phyloP scores from a whole-genome alignment of 2,888 invertebrate species.

The Agriopis aurantiaria region DNA sequence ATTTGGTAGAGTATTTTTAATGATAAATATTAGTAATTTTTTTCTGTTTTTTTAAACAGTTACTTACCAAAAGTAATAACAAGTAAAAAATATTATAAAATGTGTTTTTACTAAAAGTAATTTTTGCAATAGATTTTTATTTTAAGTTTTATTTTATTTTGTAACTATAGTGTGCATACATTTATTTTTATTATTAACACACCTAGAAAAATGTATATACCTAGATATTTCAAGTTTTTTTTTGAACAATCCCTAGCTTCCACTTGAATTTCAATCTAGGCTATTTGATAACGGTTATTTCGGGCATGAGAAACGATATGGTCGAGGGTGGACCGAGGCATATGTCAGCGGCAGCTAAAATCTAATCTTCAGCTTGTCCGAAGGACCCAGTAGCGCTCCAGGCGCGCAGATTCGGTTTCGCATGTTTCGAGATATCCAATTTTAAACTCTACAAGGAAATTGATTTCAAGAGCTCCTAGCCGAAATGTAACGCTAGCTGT shows the following conservation, averaged over 20 bases:
- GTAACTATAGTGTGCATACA: no score
- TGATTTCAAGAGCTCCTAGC: slow-evolving; percentile 72
- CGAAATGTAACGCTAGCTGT: slow-evolving; percentile 67
- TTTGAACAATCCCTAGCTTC: not conserved
- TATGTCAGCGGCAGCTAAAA: slow-evolving; percentile 72
- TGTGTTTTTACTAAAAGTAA: no score
- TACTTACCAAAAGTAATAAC: no score
- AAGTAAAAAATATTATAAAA: no score
- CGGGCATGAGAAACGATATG: slow-evolving; percentile 48
- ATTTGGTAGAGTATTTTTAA: no score
- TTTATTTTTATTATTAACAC: no score
- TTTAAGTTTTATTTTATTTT: no score
- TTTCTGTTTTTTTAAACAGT: no score
- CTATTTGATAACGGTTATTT: slow-evolving; percentile 47
- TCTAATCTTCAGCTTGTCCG: slow-evolving; percentile 78
- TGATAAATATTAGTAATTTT: no score
- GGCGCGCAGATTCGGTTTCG: slow-evolving; percentile 50
- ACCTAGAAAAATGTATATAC: no score
- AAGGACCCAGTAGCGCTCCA: slow-evolving; percentile 63
- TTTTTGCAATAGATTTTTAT: no score
- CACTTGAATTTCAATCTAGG: not conserved
- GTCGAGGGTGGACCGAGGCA: slow-evolving; percentile 54
- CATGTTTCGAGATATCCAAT: slow-evolving; percentile 64
- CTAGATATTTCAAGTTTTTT: no score
- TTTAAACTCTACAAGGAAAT: slow-evolving; percentile 75